A percentile compares a stretch with the other conserved stretches of the same genome.
These are phyloP conservation scores for Elgaria multicarinata DNA, from an alignment of 2,113 vertebrate genomes.

Conservation along the genomic window DNA sequence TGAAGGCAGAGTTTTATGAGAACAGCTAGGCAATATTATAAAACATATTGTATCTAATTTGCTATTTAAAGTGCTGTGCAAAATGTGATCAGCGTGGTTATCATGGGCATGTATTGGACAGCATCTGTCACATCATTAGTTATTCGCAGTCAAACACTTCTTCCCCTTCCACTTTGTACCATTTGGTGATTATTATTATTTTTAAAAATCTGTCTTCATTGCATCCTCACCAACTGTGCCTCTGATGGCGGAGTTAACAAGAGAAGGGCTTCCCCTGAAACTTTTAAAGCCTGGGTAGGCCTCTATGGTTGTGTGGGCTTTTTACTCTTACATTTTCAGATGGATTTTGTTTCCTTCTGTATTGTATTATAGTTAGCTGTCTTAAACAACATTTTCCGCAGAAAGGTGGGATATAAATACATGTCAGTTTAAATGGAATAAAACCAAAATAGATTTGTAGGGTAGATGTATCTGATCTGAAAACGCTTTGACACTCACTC, in stretches of 20 bases:
- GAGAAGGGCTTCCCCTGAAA: too few species aligned
- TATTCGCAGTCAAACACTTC: neutral
- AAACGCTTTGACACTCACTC: neutral
- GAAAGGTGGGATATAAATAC: too few species aligned
- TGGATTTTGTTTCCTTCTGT: too few species aligned
- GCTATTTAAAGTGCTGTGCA: neutral
- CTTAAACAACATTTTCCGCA: too few species aligned
- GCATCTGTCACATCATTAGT: neutral
- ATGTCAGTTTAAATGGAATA: neutral
- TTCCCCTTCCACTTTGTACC: neutral
- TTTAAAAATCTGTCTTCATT: neutral
- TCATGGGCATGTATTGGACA: neutral
- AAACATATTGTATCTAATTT: too few species aligned
- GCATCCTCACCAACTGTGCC: too few species aligned
- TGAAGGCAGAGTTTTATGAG: neutral
- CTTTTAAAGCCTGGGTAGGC: too few species aligned
- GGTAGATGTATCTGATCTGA: neutral
- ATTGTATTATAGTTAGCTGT: too few species aligned
- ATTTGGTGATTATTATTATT: neutral
- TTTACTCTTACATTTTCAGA: too few species aligned
- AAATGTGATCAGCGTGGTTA: neutral
- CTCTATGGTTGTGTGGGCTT: too few species aligned
- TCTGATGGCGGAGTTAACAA: too few species aligned
- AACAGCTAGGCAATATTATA: neutral
- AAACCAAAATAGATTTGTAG: neutral